Conservation (phyloP, 2,888 invertebrate species). For the Cepaea hortensis region DNA sequence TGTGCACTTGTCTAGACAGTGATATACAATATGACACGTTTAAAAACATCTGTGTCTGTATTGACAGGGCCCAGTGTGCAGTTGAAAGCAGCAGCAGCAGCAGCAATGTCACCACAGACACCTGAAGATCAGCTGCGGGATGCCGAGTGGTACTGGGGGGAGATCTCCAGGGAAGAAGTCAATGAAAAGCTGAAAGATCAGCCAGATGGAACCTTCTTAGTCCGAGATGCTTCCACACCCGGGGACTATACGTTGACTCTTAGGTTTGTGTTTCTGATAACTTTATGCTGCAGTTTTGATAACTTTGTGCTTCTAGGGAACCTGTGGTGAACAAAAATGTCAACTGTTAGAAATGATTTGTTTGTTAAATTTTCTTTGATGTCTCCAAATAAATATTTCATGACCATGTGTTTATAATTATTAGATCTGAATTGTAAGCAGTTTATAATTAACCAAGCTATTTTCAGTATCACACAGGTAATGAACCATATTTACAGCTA, state of each 20-base stretch:
- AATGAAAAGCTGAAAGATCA: constrained; percentile 92
- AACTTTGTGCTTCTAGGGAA: no score
- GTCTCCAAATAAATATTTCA: no score
- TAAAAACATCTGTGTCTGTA: not conserved
- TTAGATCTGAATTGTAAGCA: no score
- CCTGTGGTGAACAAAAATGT: no score
- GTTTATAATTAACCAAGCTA: no score
- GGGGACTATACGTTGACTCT: constrained; percentile 97
- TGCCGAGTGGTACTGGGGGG: constrained; percentile 98
- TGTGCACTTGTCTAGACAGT: no score
- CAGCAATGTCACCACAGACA: constrained; percentile 54
- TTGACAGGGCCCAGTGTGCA: constrained; percentile 26
- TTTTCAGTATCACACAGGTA: no score
- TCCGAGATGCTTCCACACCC: constrained; percentile 93
- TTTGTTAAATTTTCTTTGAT: no score
- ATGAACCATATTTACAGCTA: no score
- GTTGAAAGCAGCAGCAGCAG: constrained; percentile 39
- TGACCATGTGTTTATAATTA: no score
- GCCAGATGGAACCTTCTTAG: constrained; percentile 96
- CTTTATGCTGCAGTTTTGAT: not conserved
- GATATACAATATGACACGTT: not conserved
- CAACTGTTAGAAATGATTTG: no score
- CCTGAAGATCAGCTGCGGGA: constrained; percentile 78
- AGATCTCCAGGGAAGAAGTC: constrained; percentile 90
- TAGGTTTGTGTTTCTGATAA: constrained; percentile 56